Evolutionary conservation across 1,140 invertebrate species (phyloP).

Genomic region (Plodia interpunctella): DNA sequence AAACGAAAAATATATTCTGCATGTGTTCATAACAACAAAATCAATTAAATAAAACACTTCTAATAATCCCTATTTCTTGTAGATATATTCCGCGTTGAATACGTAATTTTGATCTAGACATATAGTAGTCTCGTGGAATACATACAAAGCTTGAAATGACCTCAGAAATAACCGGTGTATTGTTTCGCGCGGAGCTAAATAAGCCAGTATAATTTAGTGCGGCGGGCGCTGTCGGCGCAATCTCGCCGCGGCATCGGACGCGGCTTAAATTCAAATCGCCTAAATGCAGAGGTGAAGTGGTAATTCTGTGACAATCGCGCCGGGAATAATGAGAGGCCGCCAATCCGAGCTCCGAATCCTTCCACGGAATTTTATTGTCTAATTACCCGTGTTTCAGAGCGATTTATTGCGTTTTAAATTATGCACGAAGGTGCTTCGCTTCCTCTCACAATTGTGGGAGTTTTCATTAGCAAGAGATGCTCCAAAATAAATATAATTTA

Average conservation of each 20-base stretch:
- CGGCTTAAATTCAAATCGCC: constrained; percentile 5
- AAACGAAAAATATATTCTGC: too few relatives aligned
- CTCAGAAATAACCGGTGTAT: too few relatives aligned
- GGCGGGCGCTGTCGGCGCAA: not conserved
- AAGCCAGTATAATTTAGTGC: not conserved
- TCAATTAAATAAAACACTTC: too few relatives aligned
- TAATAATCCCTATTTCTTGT: too few relatives aligned
- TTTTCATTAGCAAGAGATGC: constrained; percentile 39
- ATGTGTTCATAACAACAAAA: too few relatives aligned
- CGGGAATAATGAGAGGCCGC: not conserved
- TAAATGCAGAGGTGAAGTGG: constrained; percentile 3
- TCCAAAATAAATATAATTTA: constrained; percentile 47
- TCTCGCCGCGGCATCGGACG: not conserved
- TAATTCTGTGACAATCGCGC: not conserved
- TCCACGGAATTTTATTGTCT: constrained; percentile 36
- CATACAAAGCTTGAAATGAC: too few relatives aligned
- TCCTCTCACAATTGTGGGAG: constrained; percentile 30
- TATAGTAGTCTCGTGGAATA: too few relatives aligned
- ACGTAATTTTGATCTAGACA: too few relatives aligned
- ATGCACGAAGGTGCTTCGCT: constrained; percentile 47
- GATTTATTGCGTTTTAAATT: constrained; percentile 58
- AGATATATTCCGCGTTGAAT: too few relatives aligned
- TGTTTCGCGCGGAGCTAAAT: not conserved
- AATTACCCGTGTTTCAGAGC: constrained; percentile 45
- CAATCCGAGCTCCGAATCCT: constrained; percentile 6